phyloP scores from a whole-genome alignment of 2,113 vertebrate species.

The Capricornis sumatraensis region DNA sequence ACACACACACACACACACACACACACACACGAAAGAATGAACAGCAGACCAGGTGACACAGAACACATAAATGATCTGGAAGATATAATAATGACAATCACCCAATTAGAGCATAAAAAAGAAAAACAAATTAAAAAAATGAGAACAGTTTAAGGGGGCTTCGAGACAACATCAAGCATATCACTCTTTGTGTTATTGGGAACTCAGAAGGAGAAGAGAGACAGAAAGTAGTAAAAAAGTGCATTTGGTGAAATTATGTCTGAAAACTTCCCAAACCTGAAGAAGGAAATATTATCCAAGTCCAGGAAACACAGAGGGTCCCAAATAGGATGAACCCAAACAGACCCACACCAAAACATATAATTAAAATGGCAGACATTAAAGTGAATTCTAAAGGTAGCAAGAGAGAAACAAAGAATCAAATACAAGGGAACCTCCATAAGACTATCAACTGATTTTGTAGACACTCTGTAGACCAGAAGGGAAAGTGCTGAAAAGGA shows the following conservation, averaged over 20 bases:
- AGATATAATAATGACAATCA: neutral
- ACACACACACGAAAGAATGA: neutral
- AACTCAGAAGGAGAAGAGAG: neutral
- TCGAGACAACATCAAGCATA: neutral
- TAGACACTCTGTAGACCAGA: neutral
- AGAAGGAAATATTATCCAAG: neutral
- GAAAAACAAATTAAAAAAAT: neutral
- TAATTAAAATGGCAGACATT: neutral
- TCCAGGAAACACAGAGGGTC: neutral
- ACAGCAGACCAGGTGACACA: neutral
- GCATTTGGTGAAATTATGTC: neutral
- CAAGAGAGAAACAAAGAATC: neutral
- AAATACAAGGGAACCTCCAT: neutral
- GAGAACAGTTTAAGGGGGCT: neutral
- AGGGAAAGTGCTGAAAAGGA: neutral
- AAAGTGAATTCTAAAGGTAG: neutral
- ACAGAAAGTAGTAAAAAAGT: neutral
- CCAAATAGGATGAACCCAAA: neutral
- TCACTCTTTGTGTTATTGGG: too few species aligned
- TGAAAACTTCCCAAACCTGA: neutral
- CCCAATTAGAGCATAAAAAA: neutral
- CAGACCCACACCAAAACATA: neutral
- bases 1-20: neutral
- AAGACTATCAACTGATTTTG: neutral
- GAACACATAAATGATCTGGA: neutral